phyloP scores from a whole-genome alignment of 1,140 invertebrate genomes.

The Pteromalus puparum region DNA sequence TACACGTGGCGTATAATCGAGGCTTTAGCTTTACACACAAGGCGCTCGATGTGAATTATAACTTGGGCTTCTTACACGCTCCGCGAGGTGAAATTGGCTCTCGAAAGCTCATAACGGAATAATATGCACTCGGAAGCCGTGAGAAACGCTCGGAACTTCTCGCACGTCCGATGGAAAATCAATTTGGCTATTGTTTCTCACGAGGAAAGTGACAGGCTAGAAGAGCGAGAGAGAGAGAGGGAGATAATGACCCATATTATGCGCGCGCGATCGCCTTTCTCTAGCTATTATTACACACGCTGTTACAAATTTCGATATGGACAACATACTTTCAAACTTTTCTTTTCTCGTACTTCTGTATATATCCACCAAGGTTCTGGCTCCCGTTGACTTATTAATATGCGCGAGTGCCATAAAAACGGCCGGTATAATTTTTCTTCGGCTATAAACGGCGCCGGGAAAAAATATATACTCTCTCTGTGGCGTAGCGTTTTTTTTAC shows the following conservation, averaged over 20 bases:
- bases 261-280: constrained; percentile 29
- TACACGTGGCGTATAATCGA: not conserved
- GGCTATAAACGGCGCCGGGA: constrained; percentile 48
- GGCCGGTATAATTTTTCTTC: not conserved
- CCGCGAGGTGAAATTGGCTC: not conserved
- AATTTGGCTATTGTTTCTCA: constrained; percentile 49
- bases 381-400: too few relatives aligned
- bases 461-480: constrained; percentile 52
- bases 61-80: not conserved
- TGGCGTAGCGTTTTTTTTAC: constrained; percentile 52
- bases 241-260: constrained; percentile 15
- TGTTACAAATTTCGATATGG: constrained; percentile 14
- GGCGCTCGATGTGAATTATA: not conserved
- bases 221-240: not conserved
- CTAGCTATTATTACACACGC: not conserved
- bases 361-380: too few relatives aligned
- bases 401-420: not conserved
- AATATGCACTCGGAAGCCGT: constrained; percentile 30
- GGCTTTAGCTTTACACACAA: not conserved
- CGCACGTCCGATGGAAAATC: constrained; percentile 38
- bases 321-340: constrained; percentile 17
- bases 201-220: constrained; percentile 32
- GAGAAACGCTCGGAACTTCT: constrained; percentile 29
- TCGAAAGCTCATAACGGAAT: constrained; percentile 37
- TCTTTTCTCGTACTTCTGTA: not conserved